phyloP scores from a whole-genome alignment of 2,888 invertebrate genomes.

The Sarcophaga caerulescens region DNA sequence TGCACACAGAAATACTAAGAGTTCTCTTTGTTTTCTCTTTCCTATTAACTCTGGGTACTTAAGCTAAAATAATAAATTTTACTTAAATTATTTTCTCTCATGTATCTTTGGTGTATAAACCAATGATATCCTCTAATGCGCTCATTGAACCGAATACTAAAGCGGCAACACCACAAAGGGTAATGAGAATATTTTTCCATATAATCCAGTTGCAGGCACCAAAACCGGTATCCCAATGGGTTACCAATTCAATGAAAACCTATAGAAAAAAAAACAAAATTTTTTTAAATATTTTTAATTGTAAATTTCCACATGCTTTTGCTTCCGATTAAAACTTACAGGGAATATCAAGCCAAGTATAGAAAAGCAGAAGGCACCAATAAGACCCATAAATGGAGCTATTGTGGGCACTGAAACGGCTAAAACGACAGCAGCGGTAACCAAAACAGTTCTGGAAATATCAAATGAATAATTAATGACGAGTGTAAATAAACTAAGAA shows the following conservation, averaged over 20 bases:
- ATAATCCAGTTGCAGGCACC: conserved; percentile 88
- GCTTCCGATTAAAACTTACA: conserved; percentile 77
- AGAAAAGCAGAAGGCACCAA: conserved; percentile 96
- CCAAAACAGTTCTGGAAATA: conserved; percentile 83
- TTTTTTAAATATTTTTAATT: background rate
- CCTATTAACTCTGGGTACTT: background rate
- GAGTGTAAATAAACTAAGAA: background rate
- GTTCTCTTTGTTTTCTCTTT: conserved; percentile 3
- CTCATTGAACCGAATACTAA: conserved; percentile 90
- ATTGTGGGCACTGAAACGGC: conserved; percentile 94
- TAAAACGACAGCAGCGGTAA: conserved; percentile 86
- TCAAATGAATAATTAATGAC: background rate
- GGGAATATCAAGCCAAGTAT: conserved; percentile 94
- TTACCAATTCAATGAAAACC: conserved; percentile 90
- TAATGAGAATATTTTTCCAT: conserved; percentile 89
- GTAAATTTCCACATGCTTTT: background rate
- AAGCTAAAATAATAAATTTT: conserved; percentile 40
- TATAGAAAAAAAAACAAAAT: conserved; percentile 56
- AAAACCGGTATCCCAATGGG: conserved; percentile 92
- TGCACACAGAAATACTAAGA: conserved; percentile 52
- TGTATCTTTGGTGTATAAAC: conserved; percentile 71
- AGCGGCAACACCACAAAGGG: conserved; percentile 89
- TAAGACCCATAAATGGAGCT: conserved; percentile 93
- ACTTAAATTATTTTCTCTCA: conserved; percentile 40
- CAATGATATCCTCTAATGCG: conserved; percentile 84